Evolutionary conservation across 2,888 invertebrate genomes (phyloP), one percentile per base, ranked within the genome.

Genomic region (Arctia plantaginis): DNA sequence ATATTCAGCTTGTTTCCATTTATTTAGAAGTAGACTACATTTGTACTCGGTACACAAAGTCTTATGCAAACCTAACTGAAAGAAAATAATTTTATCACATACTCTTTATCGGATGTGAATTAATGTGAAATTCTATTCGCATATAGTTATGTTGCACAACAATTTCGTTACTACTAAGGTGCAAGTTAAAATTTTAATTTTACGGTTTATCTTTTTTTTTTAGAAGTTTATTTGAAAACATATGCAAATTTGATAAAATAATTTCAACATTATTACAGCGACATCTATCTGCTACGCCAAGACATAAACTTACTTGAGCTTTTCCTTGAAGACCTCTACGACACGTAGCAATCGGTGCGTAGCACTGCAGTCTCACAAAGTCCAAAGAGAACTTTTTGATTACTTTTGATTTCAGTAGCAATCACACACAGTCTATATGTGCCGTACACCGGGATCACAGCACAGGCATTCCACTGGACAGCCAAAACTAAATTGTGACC

Each of bases 401-500:
- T 66, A 39, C 44, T 51, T 30, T 59, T 69, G 27, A 65, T 18
- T 66, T 30, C 23, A 30, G 51, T 41, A 85, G 77, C 39, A 76
- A 79, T 80, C 86, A 87, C 88, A 89, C 90, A 89, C 88, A 86
- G 84, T 78, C 81, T 82, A 72, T 80, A 85, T 88, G 77, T 75
- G 74, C 86, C 67, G 47, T 81, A 82, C 84, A 83, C 80, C 79
- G 77, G 81, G 83, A 80, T 84, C 87, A 86, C 86, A 77, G 85
- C 91, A 90, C 93, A 87, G 87, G 91, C 85, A 89, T 89, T 90
- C 92, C 86, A 92, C 91, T 90, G 92, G 92, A 90, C 94, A 91
- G 92, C 89, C 91, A 87, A 93, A 93, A 93, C 91, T 90, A 91
- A 93, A 95, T 94, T 94, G 95, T 94, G 93, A 88, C 85, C 93